These are phyloP conservation scores for Decapterus maruadsi DNA, from an alignment of 2,797 vertebrate genomes.

Conservation along the genomic window DNA sequence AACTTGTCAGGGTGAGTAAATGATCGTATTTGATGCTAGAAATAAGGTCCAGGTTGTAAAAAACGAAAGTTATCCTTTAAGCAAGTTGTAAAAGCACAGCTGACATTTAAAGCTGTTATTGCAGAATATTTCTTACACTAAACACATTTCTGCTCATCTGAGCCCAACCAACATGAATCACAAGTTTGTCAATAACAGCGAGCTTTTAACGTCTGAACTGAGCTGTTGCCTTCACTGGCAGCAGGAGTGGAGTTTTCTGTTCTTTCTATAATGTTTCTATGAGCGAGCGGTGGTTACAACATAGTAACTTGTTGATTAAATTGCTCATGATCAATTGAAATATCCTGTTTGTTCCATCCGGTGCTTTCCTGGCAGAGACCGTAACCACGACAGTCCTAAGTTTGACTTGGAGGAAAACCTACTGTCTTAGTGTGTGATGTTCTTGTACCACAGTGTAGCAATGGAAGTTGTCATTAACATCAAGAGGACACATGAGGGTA, in stretches of 20 bases:
- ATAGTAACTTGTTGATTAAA: background rate
- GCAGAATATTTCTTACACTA: too few relatives aligned
- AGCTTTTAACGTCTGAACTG: background rate
- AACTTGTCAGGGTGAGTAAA: too few relatives aligned
- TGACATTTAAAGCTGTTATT: background rate
- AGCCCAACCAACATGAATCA: too few relatives aligned
- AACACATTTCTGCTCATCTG: too few relatives aligned
- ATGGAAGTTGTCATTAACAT: background rate
- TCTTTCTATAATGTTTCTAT: background rate
- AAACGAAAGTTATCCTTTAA: too few relatives aligned
- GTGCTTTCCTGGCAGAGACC: background rate
- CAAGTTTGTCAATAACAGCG: too few relatives aligned
- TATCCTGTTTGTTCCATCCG: background rate
- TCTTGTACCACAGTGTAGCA: conserved; percentile 9
- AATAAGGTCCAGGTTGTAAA: too few relatives aligned
- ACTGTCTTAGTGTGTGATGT: conserved; percentile 1
- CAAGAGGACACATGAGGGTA: background rate
- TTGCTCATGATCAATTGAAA: background rate
- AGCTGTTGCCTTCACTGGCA: background rate
- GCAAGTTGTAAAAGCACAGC: background rate
- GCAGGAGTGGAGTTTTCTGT: background rate
- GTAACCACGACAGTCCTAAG: background rate
- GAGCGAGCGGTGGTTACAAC: background rate
- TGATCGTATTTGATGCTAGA: too few relatives aligned
- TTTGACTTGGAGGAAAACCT: conserved; percentile 3